These are phyloP conservation scores for Aphaenogaster rudis DNA, from an alignment of 1,140 invertebrate genomes.

Conservation along the genomic window DNA sequence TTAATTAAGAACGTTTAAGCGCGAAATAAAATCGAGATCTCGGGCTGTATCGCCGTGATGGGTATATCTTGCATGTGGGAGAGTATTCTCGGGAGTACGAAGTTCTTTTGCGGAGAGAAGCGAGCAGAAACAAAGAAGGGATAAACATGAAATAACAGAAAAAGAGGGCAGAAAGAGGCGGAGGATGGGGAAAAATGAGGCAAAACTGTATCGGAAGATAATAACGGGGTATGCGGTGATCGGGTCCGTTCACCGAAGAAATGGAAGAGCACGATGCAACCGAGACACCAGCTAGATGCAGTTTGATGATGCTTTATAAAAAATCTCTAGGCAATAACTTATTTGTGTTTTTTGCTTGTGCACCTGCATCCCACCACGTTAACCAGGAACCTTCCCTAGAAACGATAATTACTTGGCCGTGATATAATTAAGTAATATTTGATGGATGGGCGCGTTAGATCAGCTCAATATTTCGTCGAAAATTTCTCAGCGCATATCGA, in stretches of 20 bases:
- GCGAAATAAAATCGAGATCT: slow-evolving; percentile 4
- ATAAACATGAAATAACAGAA: slow-evolving; percentile 74
- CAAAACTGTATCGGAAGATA: slow-evolving; percentile 81
- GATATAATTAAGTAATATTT: slow-evolving; percentile 61
- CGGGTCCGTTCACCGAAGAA: slow-evolving; percentile 72
- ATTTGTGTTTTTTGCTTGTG: slow-evolving; percentile 30
- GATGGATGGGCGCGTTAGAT: slow-evolving; percentile 30
- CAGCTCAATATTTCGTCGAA: slow-evolving; percentile 34
- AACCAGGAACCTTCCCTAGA: slow-evolving; percentile 49
- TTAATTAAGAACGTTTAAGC: not conserved
- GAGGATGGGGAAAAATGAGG: slow-evolving; percentile 75
- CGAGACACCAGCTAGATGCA: slow-evolving; percentile 62
- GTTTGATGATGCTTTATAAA: slow-evolving; percentile 58
- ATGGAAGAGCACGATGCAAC: slow-evolving; percentile 70
- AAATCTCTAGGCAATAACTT: slow-evolving; percentile 39
- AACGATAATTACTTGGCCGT: slow-evolving; percentile 51
- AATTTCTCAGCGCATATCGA: slow-evolving; percentile 3
- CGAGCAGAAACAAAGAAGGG: slow-evolving; percentile 67
- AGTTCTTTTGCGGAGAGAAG: not conserved
- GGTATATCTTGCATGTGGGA: not conserved
- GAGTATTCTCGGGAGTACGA: not conserved
- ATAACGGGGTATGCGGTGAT: slow-evolving; percentile 79
- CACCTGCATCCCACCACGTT: not conserved
- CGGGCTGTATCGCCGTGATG: not conserved
- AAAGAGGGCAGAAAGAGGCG: slow-evolving; percentile 69